Evolutionary conservation across 2,888 invertebrate genomes (phyloP).

Genomic region (Acleris emargana): DNA sequence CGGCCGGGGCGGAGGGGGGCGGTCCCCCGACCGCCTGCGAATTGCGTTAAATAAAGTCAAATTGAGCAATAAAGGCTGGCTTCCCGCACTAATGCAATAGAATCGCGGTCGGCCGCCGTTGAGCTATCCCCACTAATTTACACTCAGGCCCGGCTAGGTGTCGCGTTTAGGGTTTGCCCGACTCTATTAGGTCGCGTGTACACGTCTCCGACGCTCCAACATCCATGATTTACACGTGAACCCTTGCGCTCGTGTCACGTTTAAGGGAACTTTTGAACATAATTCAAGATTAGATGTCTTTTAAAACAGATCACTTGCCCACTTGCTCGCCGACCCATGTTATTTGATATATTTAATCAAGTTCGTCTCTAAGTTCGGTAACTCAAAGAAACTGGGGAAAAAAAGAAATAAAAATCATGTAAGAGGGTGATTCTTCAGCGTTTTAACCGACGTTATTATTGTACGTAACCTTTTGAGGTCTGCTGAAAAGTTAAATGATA

Average conservation of each 20-base stretch:
- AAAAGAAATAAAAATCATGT: too few relatives aligned
- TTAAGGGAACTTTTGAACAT: too few relatives aligned
- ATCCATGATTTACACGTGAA: background rate
- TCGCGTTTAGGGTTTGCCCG: slow-evolving; percentile 25
- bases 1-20: slow-evolving; percentile 49
- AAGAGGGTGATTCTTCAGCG: too few relatives aligned
- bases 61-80: slow-evolving; percentile 83
- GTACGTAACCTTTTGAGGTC: too few relatives aligned
- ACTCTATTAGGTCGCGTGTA: slow-evolving; percentile 1
- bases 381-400: too few relatives aligned
- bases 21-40: slow-evolving; percentile 51
- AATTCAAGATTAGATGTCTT: too few relatives aligned
- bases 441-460: too few relatives aligned
- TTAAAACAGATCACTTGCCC: too few relatives aligned
- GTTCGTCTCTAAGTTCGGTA: too few relatives aligned
- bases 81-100: slow-evolving; percentile 77
- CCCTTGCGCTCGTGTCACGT: slow-evolving; percentile 8
- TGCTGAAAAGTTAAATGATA: too few relatives aligned
- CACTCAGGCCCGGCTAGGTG: slow-evolving; percentile 46
- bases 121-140: slow-evolving; percentile 71
- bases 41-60: slow-evolving; percentile 81
- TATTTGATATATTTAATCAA: too few relatives aligned
- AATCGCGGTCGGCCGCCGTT: slow-evolving; percentile 62
- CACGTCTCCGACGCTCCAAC: background rate
- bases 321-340: too few relatives aligned